Percentiles rank a stretch among this genome's conserved stretches.
Conservation (phyloP, 2,113 vertebrate species). For the Gambusia affinis region DNA sequence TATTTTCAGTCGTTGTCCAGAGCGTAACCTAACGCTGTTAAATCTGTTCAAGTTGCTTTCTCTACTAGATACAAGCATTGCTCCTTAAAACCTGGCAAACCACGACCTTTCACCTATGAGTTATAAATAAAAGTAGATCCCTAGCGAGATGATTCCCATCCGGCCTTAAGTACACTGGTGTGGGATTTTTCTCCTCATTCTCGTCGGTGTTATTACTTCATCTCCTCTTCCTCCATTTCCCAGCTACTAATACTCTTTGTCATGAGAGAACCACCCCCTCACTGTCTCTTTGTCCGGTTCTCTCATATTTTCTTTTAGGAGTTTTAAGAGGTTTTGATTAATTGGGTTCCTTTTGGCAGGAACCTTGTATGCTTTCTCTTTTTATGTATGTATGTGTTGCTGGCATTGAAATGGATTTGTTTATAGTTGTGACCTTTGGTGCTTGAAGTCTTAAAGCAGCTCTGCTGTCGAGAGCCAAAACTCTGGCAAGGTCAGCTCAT, state of each 20-base stretch:
- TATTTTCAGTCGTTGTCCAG: conserved; percentile 72
- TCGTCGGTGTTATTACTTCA: conserved; percentile 58
- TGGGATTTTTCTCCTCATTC: conserved; percentile 76
- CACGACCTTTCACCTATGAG: conserved; percentile 85
- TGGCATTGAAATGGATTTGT: conserved; percentile 82
- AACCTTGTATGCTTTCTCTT: conserved; percentile 72
- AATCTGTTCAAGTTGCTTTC: conserved; percentile 82
- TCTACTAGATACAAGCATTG: conserved; percentile 82
- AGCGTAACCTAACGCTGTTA: conserved; percentile 56
- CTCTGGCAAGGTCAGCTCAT: conserved; percentile 93
- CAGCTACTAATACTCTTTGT: conserved; percentile 42
- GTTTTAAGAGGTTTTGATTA: conserved; percentile 73
- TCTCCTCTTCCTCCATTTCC: conserved; percentile 47
- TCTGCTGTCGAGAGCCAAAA: conserved; percentile 89
- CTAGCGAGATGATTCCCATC: conserved; percentile 89
- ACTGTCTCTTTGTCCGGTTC: conserved; percentile 48
- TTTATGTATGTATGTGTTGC: conserved; percentile 62
- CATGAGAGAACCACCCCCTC: conserved; percentile 56
- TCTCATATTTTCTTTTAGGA: conserved; percentile 65
- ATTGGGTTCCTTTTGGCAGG: conserved; percentile 72
- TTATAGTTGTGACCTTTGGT: conserved; percentile 91
- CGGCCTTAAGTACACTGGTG: conserved; percentile 85
- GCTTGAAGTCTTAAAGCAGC: conserved; percentile 89
- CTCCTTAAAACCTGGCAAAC: conserved; percentile 84
- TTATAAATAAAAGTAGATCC: conserved; percentile 91